Conservation (phyloP, 2,113 vertebrate species). For the human region GRCh38 chr6:114287501-114288000, state of each 20-base stretch:
- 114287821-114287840: conserved; percentile 56
- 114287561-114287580: not conserved
- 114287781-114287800: conserved; percentile 60
- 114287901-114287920: not conserved
- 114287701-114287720: conserved; percentile 5
- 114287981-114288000: conserved; percentile 61
- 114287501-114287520: not conserved
- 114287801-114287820: not conserved
- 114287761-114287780: conserved; percentile 43
- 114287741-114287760: conserved; percentile 25
- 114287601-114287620: not conserved
- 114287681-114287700: not conserved
- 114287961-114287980: conserved; percentile 4
- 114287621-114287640: not conserved
- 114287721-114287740: not conserved
- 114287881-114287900: conserved; percentile 35
- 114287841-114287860: conserved; percentile 61
- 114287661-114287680: conserved; percentile 13
- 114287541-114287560: not conserved
- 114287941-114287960: conserved; percentile 50
- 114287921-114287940: conserved; percentile 20
- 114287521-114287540: not conserved
- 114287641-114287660: not conserved
- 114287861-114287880: not conserved
- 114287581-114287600: not conserved